A percentile compares a stretch with the other conserved stretches of the same genome.
phyloP scores from a whole-genome alignment of 2,113 vertebrate genomes.

The Hystrix cristata region DNA sequence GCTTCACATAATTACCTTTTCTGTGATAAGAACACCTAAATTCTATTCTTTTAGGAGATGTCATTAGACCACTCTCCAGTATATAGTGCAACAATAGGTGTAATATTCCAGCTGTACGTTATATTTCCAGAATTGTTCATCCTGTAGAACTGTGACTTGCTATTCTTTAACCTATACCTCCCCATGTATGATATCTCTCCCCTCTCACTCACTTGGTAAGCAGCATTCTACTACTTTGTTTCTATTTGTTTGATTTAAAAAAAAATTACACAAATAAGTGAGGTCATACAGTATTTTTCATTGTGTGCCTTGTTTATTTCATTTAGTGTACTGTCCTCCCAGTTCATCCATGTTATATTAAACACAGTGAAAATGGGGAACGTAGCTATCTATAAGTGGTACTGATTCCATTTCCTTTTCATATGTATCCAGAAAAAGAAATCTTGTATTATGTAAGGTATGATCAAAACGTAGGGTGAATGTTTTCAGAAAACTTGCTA shows the following conservation, averaged over 20 bases:
- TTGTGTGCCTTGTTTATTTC: neutral
- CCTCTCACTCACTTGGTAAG: no score
- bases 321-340: neutral
- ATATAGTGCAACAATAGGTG: neutral
- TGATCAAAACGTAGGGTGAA: neutral
- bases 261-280: neutral
- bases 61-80: neutral
- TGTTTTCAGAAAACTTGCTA: neutral
- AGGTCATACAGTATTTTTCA: neutral
- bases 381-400: no score
- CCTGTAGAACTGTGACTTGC: neutral
- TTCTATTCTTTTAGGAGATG: neutral
- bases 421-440: neutral
- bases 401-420: neutral
- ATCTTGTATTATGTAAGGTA: neutral
- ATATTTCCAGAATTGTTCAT: neutral
- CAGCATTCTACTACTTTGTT: neutral
- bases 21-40: neutral
- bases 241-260: neutral
- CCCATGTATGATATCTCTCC: no score
- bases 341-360: neutral
- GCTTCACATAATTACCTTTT: neutral
- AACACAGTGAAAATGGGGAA: neutral
- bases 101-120: neutral
- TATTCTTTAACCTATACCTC: neutral